phyloP scores from a whole-genome alignment of 2,888 invertebrate genomes.

The Leptopilina myrica region DNA sequence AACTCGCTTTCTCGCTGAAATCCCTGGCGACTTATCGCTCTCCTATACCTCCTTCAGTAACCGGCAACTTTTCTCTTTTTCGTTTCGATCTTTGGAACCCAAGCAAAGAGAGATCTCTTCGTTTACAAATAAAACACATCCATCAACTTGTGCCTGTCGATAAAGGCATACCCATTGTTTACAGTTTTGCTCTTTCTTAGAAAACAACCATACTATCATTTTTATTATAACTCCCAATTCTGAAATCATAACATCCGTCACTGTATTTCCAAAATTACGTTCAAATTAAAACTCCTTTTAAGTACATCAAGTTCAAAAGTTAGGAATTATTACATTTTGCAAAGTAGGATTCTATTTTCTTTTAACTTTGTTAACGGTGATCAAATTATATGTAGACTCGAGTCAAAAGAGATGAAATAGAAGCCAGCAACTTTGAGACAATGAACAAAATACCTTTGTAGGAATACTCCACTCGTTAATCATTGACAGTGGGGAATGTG shows the following conservation, averaged over 20 bases:
- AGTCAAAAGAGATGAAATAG: background rate
- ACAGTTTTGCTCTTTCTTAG: slow-evolving; percentile 21
- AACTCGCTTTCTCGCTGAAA: slow-evolving; percentile 50
- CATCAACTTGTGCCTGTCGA: slow-evolving; percentile 58
- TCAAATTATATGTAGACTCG: no score
- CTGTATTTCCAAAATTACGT: no score
- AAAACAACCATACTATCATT: background rate
- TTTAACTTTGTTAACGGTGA: no score
- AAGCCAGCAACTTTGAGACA: background rate
- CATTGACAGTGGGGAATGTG: background rate
- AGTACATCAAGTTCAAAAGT: no score
- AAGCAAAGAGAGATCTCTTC: slow-evolving; percentile 39
- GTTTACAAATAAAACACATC: slow-evolving; percentile 64
- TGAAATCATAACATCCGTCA: background rate
- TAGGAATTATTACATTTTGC: no score
- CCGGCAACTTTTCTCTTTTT: slow-evolving; percentile 34
- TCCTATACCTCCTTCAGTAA: background rate
- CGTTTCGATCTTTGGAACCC: slow-evolving; percentile 30
- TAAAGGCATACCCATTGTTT: slow-evolving; percentile 35
- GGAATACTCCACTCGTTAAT: background rate
- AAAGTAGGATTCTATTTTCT: no score
- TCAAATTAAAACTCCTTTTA: no score
- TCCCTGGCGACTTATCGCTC: slow-evolving; percentile 40
- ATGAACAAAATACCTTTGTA: no score
- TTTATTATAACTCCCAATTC: slow-evolving; percentile 5